Evolutionary conservation across 92 coral and sea anemone genomes (phyloP), one percentile per base, ranked within the genome.

Genomic region (Phymanthus crucifer): DNA sequence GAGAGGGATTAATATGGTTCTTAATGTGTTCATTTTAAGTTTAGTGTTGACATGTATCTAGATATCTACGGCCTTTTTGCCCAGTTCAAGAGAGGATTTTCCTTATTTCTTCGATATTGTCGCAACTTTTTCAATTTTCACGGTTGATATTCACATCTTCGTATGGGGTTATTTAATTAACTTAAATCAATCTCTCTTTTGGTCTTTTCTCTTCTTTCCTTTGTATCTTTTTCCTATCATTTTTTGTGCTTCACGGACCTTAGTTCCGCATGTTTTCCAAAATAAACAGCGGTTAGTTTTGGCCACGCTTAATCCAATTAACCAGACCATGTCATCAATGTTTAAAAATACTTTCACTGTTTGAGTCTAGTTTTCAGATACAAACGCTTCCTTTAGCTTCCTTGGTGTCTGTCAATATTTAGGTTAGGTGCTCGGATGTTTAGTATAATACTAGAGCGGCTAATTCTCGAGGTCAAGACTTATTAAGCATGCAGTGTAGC

Each of bases 361-460:
- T 77, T 61, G 71, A 58, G 13, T 35, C 48, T 32, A 24, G 48
- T 50, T 27, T 74, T 61, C 48, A 38, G n/a, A 61, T 17, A 40
- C 81, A 77, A 77, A 77, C 68, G 68, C 46, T 77, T 34, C 68
- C 56, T 78, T 61, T 66, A 21, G 21, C 43, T 73, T 46, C 73
- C 78, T 68, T 50, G 31, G 56, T 74, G 34, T 50, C 43, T 23
- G 65, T 58, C 36, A 82, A 82, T 82, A 82, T 82, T 82, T 82
- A 65, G 74, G 54, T 82, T 73, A 77, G 45, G 31, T 35, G 37
- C 32, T 73, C 86, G 86, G 86, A 82, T 82, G 86, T 82, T 82
- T 82, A 34, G 50, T 23, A 57, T 26, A 26, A 34, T 17, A 52
- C 54, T 32, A 61, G 72, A 23, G 50, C 67, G 81, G 48, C 38